Base-by-base conservation (phyloP, 64 coral and sea anemone species). In the Cladopsammia gracilis region DNA sequence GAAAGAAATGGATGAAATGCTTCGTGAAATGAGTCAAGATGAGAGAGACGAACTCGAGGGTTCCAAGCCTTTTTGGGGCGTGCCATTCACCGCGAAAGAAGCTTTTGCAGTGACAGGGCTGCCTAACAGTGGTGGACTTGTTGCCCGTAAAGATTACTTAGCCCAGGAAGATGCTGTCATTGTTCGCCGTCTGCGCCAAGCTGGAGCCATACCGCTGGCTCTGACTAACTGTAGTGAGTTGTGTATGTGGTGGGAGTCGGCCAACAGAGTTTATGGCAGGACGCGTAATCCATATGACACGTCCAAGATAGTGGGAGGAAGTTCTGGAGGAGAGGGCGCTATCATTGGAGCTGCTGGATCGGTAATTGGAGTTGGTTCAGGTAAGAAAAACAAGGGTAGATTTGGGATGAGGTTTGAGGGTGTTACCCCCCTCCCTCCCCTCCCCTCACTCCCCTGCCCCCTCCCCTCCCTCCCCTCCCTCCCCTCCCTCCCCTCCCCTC, bases 241-340 rank as follows among this genome's bases (percentile, higher is more conserved):
- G 19, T 98, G 96, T 48, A 98, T 98, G 96, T 98, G 96, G 96
- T 98, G 96, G 96, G 96, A 98, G 58, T 92, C 96, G 4, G 85
- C 96, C 3, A 98, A 98, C 43, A 49, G 93, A 22, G 93, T 98
- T 9, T 98, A 98, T 90, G 96, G 96, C 43, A 87, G 93, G 51
- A 89, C 93, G 10, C 86, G 85, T 53, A 98, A 98, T 83, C 96
- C 96, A 6, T 98, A 89, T 78, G 73, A 98, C 84, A 67, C 73
- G 5, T 86, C 74, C n/a, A 89, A 90, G 59, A 98, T 95, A 24
- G 96, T 87, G 3, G 96, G 96, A 65, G 96, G 93, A 46, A 98
- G 96, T 48, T 98, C 96, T 45, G 96, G 96, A 46, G 96, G 96
- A 57, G 96, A 98, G 47, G 96, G 89, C 4, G 93, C 96, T 4